Base-by-base conservation (phyloP, 2,888 invertebrate genomes). In the Dasysyrphus albostriatus region DNA sequence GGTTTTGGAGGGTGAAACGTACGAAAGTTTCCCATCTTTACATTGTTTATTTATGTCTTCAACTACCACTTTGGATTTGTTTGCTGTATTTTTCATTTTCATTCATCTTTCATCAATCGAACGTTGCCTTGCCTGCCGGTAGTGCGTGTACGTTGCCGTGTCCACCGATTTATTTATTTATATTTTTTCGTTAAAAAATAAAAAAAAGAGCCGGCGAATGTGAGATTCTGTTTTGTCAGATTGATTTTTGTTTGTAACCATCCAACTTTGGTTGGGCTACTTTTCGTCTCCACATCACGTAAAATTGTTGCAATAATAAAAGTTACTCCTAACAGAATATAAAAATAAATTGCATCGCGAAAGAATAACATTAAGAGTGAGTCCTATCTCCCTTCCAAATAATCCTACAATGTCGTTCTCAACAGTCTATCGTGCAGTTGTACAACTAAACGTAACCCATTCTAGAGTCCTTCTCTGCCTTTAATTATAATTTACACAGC, bases 401-500 rank as follows among this genome's bases (percentile, higher is more conserved):
- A 32, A 32, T 32, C 29, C 54, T 14, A 54, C 32, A 42, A 77
- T 65, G 32, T 63, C 44, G 19, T 24, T 32, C 37, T 44, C 29
- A 51, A 65, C 63, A 74, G 44, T 63, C 58, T 58, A 75, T 74
- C 70, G 54, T 82, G 75, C 16, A 34, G 19, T n/a, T n/a, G n/a
- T 29, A 12, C n/a, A 47, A 44, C n/a, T 65, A 49, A 83, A 79
- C 78, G 59, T 78, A 87, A 79, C 74, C 78, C 69, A 83, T 83
- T 87, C 70, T 75, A 75, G 42, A 82, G 77, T 83, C 83, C 87
- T 67, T 67, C 49, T 49, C 19, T 67, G 2, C 49, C 65, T 83
- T 78, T 78, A 82, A 87, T 87, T 87, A 83, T 78, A 87, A 83
- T 83, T 83, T 74, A 85, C 83, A 78, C 75, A 83, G 83, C 87